Percentiles rank a stretch among this genome's conserved stretches.
Conservation (phyloP, 2,797 vertebrate species). For the Syndactyla subalaris region DNA sequence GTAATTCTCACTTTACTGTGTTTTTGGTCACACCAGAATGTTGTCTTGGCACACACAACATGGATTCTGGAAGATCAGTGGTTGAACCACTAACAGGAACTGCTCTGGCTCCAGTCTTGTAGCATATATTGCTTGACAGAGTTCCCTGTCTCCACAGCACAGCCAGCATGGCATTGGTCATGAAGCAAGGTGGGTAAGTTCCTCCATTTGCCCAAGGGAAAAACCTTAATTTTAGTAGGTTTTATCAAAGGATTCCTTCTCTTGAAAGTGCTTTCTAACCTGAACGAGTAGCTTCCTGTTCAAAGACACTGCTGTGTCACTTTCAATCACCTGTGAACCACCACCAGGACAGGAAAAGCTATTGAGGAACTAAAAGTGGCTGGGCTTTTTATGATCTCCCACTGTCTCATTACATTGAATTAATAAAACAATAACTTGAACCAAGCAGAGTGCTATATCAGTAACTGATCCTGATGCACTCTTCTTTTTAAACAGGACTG, state of each 20-base stretch:
- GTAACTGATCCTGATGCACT: background rate
- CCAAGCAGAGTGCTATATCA: background rate
- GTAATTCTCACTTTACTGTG: background rate
- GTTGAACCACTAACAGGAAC: background rate
- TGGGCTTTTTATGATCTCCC: background rate
- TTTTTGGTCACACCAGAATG: background rate
- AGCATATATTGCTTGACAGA: background rate
- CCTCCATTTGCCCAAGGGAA: background rate
- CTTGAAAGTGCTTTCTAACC: background rate
- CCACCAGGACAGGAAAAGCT: background rate
- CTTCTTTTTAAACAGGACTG: background rate
- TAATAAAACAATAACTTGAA: conserved; percentile 8
- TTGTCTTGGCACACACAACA: background rate
- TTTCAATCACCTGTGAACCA: background rate
- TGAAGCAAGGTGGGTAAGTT: background rate
- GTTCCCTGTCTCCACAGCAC: background rate
- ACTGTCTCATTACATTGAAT: conserved; percentile 17
- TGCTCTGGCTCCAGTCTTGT: background rate
- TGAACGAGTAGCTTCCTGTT: background rate
- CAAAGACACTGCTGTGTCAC: background rate
- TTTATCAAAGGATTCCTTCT: background rate
- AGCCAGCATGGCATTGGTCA: accelerated
- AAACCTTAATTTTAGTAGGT: background rate
- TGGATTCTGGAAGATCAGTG: background rate
- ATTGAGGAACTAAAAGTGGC: background rate